Evolutionary conservation across 2,113 vertebrate genomes (phyloP), one percentile per base, ranked within the genome.

Genomic region (Semnornis frantzii): DNA sequence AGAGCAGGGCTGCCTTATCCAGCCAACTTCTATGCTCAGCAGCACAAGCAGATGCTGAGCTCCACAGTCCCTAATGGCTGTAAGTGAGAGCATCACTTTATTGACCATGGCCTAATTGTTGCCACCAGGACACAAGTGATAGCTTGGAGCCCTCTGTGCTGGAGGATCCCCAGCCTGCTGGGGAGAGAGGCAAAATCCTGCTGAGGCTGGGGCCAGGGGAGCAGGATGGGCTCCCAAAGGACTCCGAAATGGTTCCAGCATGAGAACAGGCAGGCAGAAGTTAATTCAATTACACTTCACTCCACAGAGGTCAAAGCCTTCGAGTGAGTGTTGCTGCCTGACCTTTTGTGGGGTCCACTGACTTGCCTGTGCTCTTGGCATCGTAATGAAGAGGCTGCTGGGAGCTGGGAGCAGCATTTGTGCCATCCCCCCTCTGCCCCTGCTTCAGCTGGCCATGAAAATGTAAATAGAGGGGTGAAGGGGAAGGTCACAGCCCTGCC

Each of bases 61-160:
- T 64, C 87, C 0, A 9, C 78, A 81, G 77, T 93, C 90, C 96
- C 87, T 96, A 96, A 96, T 90, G 95, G 92, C 92, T 92, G 93
- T 89, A 94, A 95, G 90, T 92, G 91, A 77, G 92, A 95, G 86
- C 78, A 96, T 97, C 95, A 92, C 74, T 87, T 89, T 83, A 95
- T 95, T 90, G 96, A 97, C 92, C 78, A 87, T 90, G 90, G 85
- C 81, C 89, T 97, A 96, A 96, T 95, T 90, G 91, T 89, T 94
- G 91, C 79, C 88, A 93, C 90, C 50, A 28, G 27, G 76, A 82
- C 91, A 85, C 87, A 30, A 87, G 90, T 12, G 17, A 75, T 23
- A 91, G 89, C 85, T 28, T 39, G 7, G 4, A 91, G 93, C 63
- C 42, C 73, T 62, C 31, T 1, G 33, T 33, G 87, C 42, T 16